Evolutionary conservation across 2,888 invertebrate species (phyloP), one percentile per base, ranked within the genome.

Genomic region (Tortricodes alternella): DNA sequence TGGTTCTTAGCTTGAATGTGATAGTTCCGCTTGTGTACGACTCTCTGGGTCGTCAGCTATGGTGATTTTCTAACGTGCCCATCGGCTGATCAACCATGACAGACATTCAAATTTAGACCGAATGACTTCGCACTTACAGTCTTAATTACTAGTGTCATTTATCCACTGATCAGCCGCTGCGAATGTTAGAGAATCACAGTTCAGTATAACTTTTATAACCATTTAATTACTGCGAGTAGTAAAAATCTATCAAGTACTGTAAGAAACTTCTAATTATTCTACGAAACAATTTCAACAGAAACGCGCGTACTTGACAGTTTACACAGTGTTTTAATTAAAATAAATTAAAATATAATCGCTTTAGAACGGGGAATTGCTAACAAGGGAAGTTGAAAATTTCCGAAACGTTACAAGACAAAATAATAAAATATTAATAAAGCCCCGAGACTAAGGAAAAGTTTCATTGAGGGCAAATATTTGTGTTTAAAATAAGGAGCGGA

Each of bases 401-500:
- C 76, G 79, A 78, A 86, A 84, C 78, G 82, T 74, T 76, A 86
- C 87, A 89, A 90, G 89, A 90, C 89, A 90, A 89, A 89, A 90
- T 90, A 90, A 90, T 90, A 90, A 89, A 90, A 90, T 89, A 90
- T 90, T 89, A 90, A 90, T 90, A 90, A 88, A 79, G 87, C 83
- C 76, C 76, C 80, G 83, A 86, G 88, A 88, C 83, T 82, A 70
- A 75, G 80, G 82, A 86, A 89, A 90, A 90, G 88, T 90, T 89
- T 84, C 82, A 81, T 82, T 73, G 68, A 63, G 61, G 61, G 74
- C 83, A 89, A 90, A 90, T 90, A 89, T 90, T 90, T 90, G 87
- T 89, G 83, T 90, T 90, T 87, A 71, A 90, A 90, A 90, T 90
- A 89, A 89, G 79, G 78, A 75, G 72, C 66, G 79, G 74, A 66